Evolutionary conservation across 2,113 vertebrate genomes (phyloP), one percentile per base, ranked within the genome.

Genomic region (Phaethon lepturus): DNA sequence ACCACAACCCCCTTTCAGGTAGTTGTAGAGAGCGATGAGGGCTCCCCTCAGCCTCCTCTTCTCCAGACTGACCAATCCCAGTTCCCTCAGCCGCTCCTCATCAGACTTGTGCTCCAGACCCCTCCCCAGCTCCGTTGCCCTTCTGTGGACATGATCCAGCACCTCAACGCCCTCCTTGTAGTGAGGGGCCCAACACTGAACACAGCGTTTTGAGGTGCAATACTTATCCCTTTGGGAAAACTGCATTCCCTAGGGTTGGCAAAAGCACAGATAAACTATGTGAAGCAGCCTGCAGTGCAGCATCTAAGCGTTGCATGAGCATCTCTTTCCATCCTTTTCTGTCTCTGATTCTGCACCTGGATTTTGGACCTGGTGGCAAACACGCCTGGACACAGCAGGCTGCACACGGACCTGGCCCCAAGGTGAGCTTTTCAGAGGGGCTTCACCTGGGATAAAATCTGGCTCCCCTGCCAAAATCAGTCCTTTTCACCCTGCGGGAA

Each of bases 381-480:
- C 19, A 14, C 0, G 0, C 17, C 45, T 45, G 63, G 55, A 7
- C 20, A 7, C 38, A 14, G 20, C 13, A 18, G 11, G 26, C 13
- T 26, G 31, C 22, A 15, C 42, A 42, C 10, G 60, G 29, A 10
- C 29, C 73, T 44, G 53, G 23, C 11, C 10, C 13, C n/a, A 28
- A 19, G 55, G 38, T 24, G 55, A 69, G 55, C 3, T 38, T 22
- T 38, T 44, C 45, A 44, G 67, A 28, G 7, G 8, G 23, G 17
- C 33, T 59, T 38, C 20, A 24, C 11, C 12, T 55, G 66, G 24
- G 42, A 29, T 20, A 25, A 72, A 72, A 42, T 2, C 22, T 40
- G 42, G 3, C 5, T 28, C 7, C 28, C 23, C 47, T 72, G 56
- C 33, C 40, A n/a, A 63, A 63, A 72, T 5, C 0, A 0, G 6